Conservation (phyloP, 1,140 invertebrate genomes). For the Idris sp. region DNA sequence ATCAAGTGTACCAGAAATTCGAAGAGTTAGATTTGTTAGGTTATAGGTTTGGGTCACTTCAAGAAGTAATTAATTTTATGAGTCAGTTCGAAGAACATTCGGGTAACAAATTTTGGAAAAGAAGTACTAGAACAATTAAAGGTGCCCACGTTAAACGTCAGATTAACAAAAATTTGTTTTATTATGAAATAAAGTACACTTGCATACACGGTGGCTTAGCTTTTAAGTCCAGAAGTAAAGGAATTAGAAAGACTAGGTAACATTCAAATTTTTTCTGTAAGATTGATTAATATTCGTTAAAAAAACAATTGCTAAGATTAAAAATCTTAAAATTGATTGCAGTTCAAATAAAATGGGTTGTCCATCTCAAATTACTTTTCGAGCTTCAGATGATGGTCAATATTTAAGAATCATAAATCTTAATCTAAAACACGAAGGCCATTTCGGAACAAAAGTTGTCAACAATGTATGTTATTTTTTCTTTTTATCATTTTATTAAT, state of each 20-base stretch:
- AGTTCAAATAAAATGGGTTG: constrained; percentile 35
- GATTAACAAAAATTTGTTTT: constrained; percentile 31
- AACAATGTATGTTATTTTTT: constrained; percentile 13
- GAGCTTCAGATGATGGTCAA: constrained; percentile 28
- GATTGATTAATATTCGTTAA: no score
- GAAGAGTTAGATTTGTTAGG: constrained; percentile 13
- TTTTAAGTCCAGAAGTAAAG: constrained; percentile 48
- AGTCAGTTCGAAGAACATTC: constrained; percentile 22
- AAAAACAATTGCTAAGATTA: no score
- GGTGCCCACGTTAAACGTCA: constrained; percentile 25
- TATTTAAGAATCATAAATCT: constrained; percentile 24
- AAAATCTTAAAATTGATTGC: no score
- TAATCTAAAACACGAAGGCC: constrained; percentile 27
- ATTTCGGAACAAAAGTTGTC: neutral
- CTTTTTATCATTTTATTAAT: neutral
- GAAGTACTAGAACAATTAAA: constrained; percentile 39
- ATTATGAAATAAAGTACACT: constrained; percentile 44
- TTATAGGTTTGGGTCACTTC: constrained; percentile 23
- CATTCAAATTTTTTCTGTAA: neutral
- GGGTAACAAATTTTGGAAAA: constrained; percentile 35
- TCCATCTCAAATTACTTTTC: constrained; percentile 36
- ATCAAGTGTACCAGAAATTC: constrained; percentile 12
- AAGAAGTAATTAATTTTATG: constrained; percentile 41
- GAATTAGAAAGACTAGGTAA: constrained; percentile 41
- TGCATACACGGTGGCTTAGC: constrained; percentile 38